phyloP scores from a whole-genome alignment of 2,113 vertebrate genomes.

The Laterallus jamaicensis region DNA sequence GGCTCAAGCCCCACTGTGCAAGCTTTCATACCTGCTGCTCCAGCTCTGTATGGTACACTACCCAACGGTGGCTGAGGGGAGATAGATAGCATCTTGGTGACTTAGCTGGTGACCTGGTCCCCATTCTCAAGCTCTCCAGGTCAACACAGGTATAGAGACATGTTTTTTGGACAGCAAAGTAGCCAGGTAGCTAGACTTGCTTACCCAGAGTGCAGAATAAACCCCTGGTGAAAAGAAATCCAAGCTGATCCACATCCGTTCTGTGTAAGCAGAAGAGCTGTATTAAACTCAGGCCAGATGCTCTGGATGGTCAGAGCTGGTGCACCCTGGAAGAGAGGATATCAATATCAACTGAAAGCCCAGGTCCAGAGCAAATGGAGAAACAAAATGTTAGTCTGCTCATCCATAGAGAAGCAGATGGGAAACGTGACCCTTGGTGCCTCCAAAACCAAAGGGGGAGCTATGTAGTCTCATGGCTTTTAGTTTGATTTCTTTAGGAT shows the following conservation, averaged over 20 bases:
- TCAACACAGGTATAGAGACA: neutral
- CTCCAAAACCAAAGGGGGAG: neutral
- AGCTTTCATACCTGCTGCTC: neutral
- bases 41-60: neutral
- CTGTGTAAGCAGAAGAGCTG: neutral
- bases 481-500: neutral
- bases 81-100: neutral
- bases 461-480: neutral
- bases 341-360: neutral
- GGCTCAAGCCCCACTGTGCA: neutral
- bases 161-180: neutral
- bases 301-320: neutral
- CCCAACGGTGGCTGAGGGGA: neutral
- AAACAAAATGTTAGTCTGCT: neutral
- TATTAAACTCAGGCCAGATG: neutral
- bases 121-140: neutral
- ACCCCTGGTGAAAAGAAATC: neutral
- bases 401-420: neutral
- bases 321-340: neutral
- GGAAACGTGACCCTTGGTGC: neutral
- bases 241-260: rapidly evolving
- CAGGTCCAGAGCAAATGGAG: neutral
- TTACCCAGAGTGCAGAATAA: neutral
- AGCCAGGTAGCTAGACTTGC: neutral
- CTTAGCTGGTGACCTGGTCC: neutral